These are phyloP conservation scores for Dilophus febrilis DNA, from an alignment of 2,888 invertebrate genomes.

Conservation along the genomic window DNA sequence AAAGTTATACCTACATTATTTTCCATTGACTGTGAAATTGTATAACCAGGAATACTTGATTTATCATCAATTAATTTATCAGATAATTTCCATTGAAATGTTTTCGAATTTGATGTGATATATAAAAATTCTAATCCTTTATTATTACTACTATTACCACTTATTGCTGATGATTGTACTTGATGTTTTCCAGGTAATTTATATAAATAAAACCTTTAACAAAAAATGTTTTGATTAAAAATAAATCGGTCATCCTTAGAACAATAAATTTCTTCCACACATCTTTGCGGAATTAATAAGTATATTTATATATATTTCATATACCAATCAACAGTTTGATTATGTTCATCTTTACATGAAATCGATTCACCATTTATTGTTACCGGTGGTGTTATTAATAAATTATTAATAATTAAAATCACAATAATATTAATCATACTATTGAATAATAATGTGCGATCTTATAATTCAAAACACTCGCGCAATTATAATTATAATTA, in stretches of 20 bases:
- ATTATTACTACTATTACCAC: slow-evolving; percentile 25
- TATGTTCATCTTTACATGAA: slow-evolving; percentile 35
- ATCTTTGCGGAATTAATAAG: neutral
- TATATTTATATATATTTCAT: slow-evolving; percentile 13
- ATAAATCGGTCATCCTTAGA: slow-evolving; percentile 7
- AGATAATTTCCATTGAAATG: slow-evolving; percentile 47
- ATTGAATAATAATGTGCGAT: too few relatives aligned
- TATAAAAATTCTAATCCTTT: slow-evolving; percentile 53
- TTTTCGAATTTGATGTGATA: slow-evolving; percentile 41
- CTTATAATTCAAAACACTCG: too few relatives aligned
- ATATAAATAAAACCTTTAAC: slow-evolving; percentile 63
- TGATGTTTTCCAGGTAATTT: slow-evolving; percentile 51
- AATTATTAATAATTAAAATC: too few relatives aligned
- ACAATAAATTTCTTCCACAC: too few relatives aligned
- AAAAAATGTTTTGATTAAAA: slow-evolving; percentile 10
- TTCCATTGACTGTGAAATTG: slow-evolving; percentile 34
- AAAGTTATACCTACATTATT: slow-evolving; percentile 9
- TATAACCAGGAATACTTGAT: slow-evolving; percentile 46
- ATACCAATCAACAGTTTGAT: slow-evolving; percentile 54
- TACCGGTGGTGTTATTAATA: too few relatives aligned
- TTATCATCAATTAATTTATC: slow-evolving; percentile 40
- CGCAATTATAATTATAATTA: too few relatives aligned
- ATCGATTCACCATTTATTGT: slow-evolving; percentile 15
- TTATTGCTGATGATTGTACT: slow-evolving; percentile 4
- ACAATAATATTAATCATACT: too few relatives aligned